Conservation (phyloP, 2,888 invertebrate species). For the Lycia hirtaria region DNA sequence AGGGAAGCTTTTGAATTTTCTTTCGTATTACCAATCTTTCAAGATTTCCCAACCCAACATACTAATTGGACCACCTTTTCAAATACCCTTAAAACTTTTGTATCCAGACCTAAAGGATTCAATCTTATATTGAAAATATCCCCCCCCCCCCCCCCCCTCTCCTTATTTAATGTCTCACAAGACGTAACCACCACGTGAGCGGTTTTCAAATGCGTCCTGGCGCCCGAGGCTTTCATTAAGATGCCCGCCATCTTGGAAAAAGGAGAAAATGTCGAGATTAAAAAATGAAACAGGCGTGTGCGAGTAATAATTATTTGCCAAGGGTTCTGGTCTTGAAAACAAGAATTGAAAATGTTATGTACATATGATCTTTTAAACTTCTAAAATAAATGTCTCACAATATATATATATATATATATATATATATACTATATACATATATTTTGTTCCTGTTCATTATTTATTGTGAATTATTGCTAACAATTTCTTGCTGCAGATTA, state of each 20-base stretch:
- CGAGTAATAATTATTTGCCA: not conserved
- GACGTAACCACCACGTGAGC: constrained; percentile 36
- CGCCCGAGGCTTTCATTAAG: constrained; percentile 56
- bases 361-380: too few species aligned
- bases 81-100: not conserved
- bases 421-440: too few species aligned
- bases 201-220: constrained; percentile 41
- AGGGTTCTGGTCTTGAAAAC: not conserved
- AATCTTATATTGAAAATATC: not conserved
- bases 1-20: not conserved
- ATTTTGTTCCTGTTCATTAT: too few species aligned
- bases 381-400: too few species aligned
- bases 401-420: too few species aligned
- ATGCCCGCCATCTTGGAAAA: constrained; percentile 53
- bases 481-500: too few species aligned
- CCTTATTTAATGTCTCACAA: constrained; percentile 15
- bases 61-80: not conserved
- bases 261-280: constrained; percentile 60
- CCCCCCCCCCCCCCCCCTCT: too few species aligned
- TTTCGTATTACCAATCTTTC: not conserved
- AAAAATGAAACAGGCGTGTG: constrained; percentile 43
- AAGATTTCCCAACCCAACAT: not conserved
- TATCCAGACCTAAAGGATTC: not conserved
- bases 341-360: too few species aligned
- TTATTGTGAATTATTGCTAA: too few species aligned